These are phyloP conservation scores for Ceriagrion tenellum DNA, from an alignment of 2,888 invertebrate genomes.

Conservation along the genomic window DNA sequence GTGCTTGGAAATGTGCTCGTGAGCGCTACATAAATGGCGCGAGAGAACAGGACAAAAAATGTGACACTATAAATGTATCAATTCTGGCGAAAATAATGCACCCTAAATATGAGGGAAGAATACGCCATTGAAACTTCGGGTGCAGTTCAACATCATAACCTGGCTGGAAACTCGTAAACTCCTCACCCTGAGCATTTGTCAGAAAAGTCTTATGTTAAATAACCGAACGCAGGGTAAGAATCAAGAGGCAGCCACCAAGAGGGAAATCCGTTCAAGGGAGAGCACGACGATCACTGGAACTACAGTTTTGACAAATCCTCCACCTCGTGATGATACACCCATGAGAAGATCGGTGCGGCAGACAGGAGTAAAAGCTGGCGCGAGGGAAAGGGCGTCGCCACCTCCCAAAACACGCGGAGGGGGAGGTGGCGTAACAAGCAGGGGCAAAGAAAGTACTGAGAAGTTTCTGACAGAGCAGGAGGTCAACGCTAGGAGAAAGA, in stretches of 20 bases:
- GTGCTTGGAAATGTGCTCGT: too few relatives aligned
- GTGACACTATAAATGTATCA: too few relatives aligned
- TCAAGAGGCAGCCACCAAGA: slow-evolving; percentile 63
- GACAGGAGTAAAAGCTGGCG: slow-evolving; percentile 67
- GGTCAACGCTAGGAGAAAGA: slow-evolving; percentile 73
- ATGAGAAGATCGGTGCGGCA: slow-evolving; percentile 76
- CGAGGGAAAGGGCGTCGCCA: slow-evolving; percentile 60
- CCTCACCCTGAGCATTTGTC: too few relatives aligned
- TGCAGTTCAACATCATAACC: too few relatives aligned
- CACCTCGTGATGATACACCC: slow-evolving; percentile 70
- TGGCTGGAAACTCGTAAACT: too few relatives aligned
- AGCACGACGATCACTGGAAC: slow-evolving; percentile 49
- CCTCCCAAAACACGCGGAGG: slow-evolving; percentile 66
- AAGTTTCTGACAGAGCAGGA: slow-evolving; percentile 70
- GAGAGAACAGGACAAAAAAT: too few relatives aligned
- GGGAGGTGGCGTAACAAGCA: slow-evolving; percentile 60
- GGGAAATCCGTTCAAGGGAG: slow-evolving; percentile 58
- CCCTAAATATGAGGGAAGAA: too few relatives aligned
- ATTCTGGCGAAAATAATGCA: too few relatives aligned
- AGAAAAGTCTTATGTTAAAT: too few relatives aligned
- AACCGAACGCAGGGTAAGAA: slow-evolving; percentile 59
- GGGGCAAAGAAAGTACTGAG: slow-evolving; percentile 54
- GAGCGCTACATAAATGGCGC: too few relatives aligned
- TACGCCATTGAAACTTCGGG: too few relatives aligned
- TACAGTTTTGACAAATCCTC: neutral